phyloP scores from a whole-genome alignment of 2,888 invertebrate species.

The Drosophila infuscata region DNA sequence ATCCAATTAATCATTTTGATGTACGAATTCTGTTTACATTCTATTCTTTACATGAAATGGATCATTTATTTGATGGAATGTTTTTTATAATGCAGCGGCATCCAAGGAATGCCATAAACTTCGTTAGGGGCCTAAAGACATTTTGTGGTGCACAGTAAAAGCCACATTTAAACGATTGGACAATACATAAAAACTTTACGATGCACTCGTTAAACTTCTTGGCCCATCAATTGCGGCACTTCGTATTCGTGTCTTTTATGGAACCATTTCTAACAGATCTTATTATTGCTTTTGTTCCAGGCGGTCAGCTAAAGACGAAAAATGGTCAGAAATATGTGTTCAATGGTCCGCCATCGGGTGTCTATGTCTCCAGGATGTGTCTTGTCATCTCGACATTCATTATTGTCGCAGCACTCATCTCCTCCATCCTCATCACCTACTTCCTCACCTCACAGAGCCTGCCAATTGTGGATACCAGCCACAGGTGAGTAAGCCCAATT shows the following conservation, averaged over 20 bases:
- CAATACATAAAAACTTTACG: constrained; percentile 50
- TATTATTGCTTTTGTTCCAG: constrained; percentile 51
- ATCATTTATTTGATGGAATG: constrained; percentile 26
- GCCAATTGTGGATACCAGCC: constrained; percentile 35
- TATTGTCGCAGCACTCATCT: constrained; percentile 79
- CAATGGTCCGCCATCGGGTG: constrained; percentile 84
- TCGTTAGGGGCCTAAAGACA: constrained; percentile 35
- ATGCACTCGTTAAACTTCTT: constrained; percentile 27
- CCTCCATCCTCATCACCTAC: constrained; percentile 82
- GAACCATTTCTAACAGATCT: constrained; percentile 15
- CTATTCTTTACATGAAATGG: constrained; percentile 19
- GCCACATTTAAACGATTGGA: constrained; percentile 48
- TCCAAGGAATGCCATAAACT: constrained; percentile 40
- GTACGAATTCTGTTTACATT: constrained; percentile 46
- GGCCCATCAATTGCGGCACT: constrained; percentile 29
- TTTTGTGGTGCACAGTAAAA: constrained; percentile 37
- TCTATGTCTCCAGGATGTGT: constrained; percentile 83
- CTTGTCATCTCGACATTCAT: constrained; percentile 78
- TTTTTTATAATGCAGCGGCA: constrained; percentile 49
- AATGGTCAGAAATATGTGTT: constrained; percentile 85
- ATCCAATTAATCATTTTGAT: constrained; percentile 70
- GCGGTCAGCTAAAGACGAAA: constrained; percentile 85
- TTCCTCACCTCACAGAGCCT: constrained; percentile 76
- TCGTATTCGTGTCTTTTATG: constrained; percentile 2
- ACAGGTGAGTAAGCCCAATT: constrained; percentile 73